phyloP scores from a whole-genome alignment of 2,797 vertebrate genomes.

The Phataginus tetradactyla region DNA sequence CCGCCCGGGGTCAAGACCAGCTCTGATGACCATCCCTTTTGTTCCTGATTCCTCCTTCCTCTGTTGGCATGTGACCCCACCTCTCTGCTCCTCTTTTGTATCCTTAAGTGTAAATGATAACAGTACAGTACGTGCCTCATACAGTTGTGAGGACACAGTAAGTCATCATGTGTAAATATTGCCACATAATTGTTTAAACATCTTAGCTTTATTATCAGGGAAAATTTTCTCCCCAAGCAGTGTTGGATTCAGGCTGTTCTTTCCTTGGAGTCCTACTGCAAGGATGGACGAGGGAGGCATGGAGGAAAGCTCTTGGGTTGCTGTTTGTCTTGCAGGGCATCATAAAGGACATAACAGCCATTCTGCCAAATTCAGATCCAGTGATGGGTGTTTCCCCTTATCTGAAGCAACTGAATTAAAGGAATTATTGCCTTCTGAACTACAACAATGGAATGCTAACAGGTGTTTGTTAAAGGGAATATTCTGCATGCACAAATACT shows the following conservation, averaged over 20 bases:
- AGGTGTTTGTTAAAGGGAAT: not conserved
- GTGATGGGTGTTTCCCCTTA: not conserved
- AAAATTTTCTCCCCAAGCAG: not conserved
- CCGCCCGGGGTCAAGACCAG: not conserved
- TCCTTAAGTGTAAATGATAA: not conserved
- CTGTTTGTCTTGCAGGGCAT: not conserved
- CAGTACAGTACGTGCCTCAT: not conserved
- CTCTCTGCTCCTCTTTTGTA: not conserved
- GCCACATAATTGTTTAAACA: not conserved
- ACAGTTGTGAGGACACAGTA: not conserved
- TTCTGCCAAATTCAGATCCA: not conserved
- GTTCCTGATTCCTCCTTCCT: not conserved
- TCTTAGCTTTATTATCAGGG: not conserved
- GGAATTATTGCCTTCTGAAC: not conserved
- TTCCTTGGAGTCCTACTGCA: not conserved
- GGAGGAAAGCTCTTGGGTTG: not conserved
- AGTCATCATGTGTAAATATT: not conserved
- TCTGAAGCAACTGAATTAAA: not conserved
- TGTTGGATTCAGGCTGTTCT: not conserved
- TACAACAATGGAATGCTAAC: not conserved
- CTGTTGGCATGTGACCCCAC: not conserved
- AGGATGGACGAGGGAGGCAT: not conserved
- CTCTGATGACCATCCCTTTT: not conserved
- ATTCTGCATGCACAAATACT: not conserved
- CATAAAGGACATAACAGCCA: not conserved